Evolutionary conservation across 2,797 vertebrate species (phyloP).

Genomic region (Sternarchorhynchus goeldii): DNA sequence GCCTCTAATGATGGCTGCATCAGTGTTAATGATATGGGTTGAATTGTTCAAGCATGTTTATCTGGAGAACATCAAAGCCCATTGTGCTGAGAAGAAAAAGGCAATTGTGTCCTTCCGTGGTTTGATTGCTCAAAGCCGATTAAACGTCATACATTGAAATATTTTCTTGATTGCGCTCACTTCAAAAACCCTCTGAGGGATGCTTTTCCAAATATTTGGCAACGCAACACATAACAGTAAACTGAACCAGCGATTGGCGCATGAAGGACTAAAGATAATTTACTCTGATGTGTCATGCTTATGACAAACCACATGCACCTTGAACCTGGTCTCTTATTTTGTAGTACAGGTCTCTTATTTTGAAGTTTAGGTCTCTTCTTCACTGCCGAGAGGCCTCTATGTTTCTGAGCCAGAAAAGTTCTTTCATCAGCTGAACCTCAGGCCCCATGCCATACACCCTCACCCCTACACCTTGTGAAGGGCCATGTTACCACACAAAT

Average conservation of each 20-base stretch:
- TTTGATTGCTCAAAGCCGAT: constrained; percentile 65
- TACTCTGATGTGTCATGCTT: constrained; percentile 28
- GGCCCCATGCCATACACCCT: constrained; percentile 33
- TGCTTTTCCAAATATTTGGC: constrained; percentile 43
- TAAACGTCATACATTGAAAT: constrained; percentile 63
- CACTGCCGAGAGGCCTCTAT: constrained; percentile 40
- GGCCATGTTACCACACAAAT: constrained; percentile 74
- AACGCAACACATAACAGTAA: constrained; percentile 40
- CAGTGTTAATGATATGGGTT: constrained; percentile 63
- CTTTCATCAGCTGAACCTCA: constrained; percentile 61
- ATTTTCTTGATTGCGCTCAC: constrained; percentile 49
- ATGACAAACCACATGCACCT: constrained; percentile 40
- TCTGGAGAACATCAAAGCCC: constrained; percentile 71
- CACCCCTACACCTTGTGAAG: constrained; percentile 65
- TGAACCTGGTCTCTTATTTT: constrained; percentile 49
- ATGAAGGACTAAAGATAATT: constrained; percentile 34
- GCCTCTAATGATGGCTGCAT: constrained; percentile 60
- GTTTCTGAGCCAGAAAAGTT: constrained; percentile 63
- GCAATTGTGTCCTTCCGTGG: constrained; percentile 52
- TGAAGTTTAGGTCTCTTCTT: constrained; percentile 2
- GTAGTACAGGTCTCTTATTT: constrained; percentile 33
- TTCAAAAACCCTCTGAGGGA: constrained; percentile 36
- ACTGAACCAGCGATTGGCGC: constrained; percentile 29
- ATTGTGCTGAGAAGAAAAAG: constrained; percentile 51
- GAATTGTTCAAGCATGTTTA: constrained; percentile 72